Base-by-base conservation (phyloP, 2,113 vertebrate genomes). In the Aramus guarauna region DNA sequence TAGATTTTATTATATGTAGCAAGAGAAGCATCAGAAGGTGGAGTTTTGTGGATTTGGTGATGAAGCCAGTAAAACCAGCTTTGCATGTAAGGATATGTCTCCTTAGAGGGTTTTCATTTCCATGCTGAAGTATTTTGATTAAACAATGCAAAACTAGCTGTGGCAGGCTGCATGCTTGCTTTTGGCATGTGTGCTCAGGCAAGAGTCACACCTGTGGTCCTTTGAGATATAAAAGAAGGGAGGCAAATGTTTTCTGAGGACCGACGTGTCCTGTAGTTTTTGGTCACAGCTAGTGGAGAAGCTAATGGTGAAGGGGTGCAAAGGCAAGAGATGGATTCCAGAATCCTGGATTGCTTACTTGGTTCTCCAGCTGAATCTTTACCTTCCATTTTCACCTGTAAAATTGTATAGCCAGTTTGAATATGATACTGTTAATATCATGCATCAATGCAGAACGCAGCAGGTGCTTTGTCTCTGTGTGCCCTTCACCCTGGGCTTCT, bases 31-130 rank as follows among this genome's bases (percentile, higher is more conserved):
- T 24, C 76, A 30, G 37, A 82, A 93, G 82, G 78, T 74, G 63
- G 55, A 86, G 72, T 59, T 68, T 17, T 55, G 37, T 55, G 53
- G 52, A 52, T 77, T 92, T 8, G 7, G 5, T 59, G 68, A 58
- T 1, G 6, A 86, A 94, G 81, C 85, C 85, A 84, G 90, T 95
- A 68, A 93, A 96, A 94, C 88, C 79, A 95, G 95, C 93, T 95
- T 72, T 68, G 66, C n/a, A 1, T 16, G 39, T 63, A 59, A 59
- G 55, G 90, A 56, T 77, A 7, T 1, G 9, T 39, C 67, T 91
- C 43, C 73, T 62, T 41, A 59, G 59, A 80, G 77, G 63, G 53
- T 90, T 81, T 85, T 85, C 19, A 48, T 86, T 95, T 88, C 76
- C 12, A 5, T 80, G 63, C 82, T 72, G 81, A 80, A 95, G 58